Percentiles rank a stretch among this genome's conserved stretches.
phyloP scores from a whole-genome alignment of 2,888 invertebrate genomes.

The Notocelia uddmanniana region DNA sequence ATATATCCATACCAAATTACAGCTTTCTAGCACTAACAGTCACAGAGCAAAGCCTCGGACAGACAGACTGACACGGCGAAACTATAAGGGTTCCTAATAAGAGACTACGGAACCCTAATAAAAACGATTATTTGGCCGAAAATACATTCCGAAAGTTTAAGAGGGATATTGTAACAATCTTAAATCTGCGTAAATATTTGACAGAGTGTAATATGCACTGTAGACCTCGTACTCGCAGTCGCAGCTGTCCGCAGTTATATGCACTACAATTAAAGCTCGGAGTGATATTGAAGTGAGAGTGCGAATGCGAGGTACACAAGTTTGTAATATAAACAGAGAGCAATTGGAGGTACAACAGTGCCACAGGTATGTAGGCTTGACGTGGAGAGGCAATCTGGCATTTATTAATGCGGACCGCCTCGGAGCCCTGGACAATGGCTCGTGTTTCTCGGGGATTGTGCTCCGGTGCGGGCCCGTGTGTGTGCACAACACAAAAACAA shows the following conservation, averaged over 20 bases:
- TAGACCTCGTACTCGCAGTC: conserved; percentile 20
- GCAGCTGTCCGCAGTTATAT: conserved; percentile 13
- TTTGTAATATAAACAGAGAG: conserved; percentile 49
- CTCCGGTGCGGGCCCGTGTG: conserved; percentile 59
- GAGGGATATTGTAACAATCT: neutral
- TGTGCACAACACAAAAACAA: conserved; percentile 61
- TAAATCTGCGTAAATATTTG: conserved; percentile 7
- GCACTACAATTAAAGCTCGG: conserved; percentile 38
- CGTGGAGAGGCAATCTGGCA: conserved; percentile 62
- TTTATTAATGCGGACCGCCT: conserved; percentile 72
- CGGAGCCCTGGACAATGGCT: conserved; percentile 67
- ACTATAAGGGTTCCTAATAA: no score
- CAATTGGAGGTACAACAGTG: conserved; percentile 48
- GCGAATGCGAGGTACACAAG: conserved; percentile 36
- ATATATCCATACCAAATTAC: no score
- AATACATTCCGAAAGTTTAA: no score
- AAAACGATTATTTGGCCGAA: no score
- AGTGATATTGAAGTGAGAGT: conserved; percentile 43
- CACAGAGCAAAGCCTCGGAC: no score
- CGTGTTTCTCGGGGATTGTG: conserved; percentile 66
- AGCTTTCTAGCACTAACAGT: no score
- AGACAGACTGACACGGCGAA: no score
- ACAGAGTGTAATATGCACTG: conserved; percentile 7
- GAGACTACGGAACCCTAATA: no score
- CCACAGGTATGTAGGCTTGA: conserved; percentile 51